Conservation (phyloP, 2,888 invertebrate species). For the Penaeus monodon region DNA sequence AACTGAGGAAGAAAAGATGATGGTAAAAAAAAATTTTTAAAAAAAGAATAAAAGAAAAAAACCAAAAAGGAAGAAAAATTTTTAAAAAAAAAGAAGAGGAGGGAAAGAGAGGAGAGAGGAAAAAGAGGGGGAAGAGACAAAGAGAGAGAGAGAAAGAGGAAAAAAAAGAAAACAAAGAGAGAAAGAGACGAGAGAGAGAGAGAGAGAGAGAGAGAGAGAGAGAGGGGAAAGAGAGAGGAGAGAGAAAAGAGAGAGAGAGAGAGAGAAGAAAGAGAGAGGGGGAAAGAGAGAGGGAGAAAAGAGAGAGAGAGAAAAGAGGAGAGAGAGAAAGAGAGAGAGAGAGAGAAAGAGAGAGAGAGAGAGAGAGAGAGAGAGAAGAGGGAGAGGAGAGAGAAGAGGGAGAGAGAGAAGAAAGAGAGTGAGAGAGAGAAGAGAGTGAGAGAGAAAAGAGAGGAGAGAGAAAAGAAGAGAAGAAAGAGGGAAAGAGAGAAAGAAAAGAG, state of each 20-base stretch:
- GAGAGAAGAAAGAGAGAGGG: background rate
- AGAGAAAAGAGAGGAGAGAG: no score
- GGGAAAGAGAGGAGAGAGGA: no score
- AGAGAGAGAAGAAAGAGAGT: background rate
- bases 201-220: background rate
- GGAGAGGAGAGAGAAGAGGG: background rate
- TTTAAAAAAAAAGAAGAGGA: no score
- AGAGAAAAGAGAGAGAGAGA: background rate
- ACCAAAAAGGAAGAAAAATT: no score
- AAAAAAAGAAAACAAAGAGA: background rate
- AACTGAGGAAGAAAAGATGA: no score
- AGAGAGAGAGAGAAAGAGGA: background rate
- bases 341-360: background rate
- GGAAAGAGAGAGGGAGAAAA: background rate
- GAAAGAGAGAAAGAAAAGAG: no score
- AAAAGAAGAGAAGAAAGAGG: no score
- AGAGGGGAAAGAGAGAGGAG: background rate
- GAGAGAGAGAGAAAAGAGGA: background rate
- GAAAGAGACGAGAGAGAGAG: background rate
- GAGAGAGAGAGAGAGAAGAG: background rate
- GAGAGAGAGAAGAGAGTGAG: background rate
- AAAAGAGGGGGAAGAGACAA: background rate
- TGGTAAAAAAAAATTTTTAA: no score
- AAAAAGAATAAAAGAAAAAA: no score
- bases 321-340: background rate